Evolutionary conservation across 2,797 vertebrate genomes (phyloP).

Genomic region (Pseudopleuronectes americanus): DNA sequence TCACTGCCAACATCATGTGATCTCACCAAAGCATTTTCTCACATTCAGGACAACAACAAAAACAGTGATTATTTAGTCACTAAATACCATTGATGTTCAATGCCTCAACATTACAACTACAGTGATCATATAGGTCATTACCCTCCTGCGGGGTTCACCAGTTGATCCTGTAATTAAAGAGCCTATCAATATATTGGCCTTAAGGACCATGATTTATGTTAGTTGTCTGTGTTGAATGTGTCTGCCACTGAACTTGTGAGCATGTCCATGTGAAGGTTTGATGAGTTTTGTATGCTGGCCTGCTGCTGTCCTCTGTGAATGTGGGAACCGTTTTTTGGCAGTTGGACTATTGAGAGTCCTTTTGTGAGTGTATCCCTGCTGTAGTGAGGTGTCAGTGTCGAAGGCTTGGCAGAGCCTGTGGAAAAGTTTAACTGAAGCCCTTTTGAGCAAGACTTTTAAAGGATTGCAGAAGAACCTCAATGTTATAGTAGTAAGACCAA

Average conservation of each 20-base stretch:
- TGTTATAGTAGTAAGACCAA: slow-evolving; percentile 9
- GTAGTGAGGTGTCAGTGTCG: slow-evolving; percentile 67
- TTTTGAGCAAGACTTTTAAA: slow-evolving; percentile 41
- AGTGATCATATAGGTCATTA: slow-evolving; percentile 27
- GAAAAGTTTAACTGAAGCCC: slow-evolving; percentile 70
- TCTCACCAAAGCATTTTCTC: slow-evolving; percentile 51
- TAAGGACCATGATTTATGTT: slow-evolving; percentile 4
- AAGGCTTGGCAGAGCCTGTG: slow-evolving; percentile 68
- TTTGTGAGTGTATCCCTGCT: slow-evolving; percentile 66
- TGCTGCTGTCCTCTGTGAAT: slow-evolving; percentile 47
- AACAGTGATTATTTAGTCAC: slow-evolving; percentile 49
- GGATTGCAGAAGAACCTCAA: slow-evolving; percentile 37
- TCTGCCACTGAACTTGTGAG: slow-evolving; percentile 14
- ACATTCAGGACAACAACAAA: slow-evolving; percentile 51
- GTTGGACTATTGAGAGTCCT: slow-evolving; percentile 59
- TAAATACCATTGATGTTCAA: slow-evolving; percentile 13
- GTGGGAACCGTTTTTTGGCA: slow-evolving; percentile 65
- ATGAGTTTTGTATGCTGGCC: slow-evolving; percentile 25
- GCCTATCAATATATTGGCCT: slow-evolving; percentile 6
- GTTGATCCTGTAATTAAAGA: slow-evolving; percentile 21
- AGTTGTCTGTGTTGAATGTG: slow-evolving; percentile 12
- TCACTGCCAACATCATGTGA: slow-evolving; percentile 67
- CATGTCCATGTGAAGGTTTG: slow-evolving; percentile 16
- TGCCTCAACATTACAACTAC: background rate
- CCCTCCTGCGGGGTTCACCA: slow-evolving; percentile 8